Percentiles rank a stretch among this genome's conserved stretches.
Conservation (phyloP, 1,140 invertebrate species). For the Microvelia longipes region DNA sequence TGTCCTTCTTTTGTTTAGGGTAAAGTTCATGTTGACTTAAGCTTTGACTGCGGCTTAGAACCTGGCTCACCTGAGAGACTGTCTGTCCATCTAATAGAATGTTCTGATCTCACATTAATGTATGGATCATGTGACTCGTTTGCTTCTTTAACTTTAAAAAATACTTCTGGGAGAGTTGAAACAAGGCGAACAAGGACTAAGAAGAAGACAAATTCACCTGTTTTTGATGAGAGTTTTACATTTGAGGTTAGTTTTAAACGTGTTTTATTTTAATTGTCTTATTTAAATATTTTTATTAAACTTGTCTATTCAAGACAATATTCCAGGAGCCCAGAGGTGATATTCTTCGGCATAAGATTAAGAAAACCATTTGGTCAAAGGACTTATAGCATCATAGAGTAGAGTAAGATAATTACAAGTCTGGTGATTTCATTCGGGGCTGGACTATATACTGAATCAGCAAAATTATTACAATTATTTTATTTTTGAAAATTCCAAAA, state of each 20-base stretch:
- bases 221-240: conserved; percentile 74
- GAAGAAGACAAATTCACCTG: conserved; percentile 76
- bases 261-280: background rate
- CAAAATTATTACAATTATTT: no score
- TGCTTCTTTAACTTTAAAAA: conserved; percentile 60
- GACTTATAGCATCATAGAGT: no score
- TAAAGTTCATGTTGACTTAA: conserved; percentile 54
- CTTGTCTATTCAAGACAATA: background rate
- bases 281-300: background rate
- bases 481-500: no score
- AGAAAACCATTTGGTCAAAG: no score
- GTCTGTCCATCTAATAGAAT: conserved; percentile 51
- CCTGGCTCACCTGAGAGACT: conserved; percentile 13
- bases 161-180: conserved; percentile 63
- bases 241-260: conserved; percentile 51
- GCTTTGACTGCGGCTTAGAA: conserved; percentile 31
- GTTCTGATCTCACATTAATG: conserved; percentile 71
- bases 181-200: conserved; percentile 69
- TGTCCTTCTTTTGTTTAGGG: conserved; percentile 23
- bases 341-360: no score
- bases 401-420: no score
- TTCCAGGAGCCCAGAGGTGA: no score
- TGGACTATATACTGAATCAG: no score
- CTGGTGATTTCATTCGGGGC: no score
- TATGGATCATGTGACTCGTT: conserved; percentile 83